phyloP scores from a whole-genome alignment of 2,797 vertebrate genomes.

The Rhynchotus rufescens region DNA sequence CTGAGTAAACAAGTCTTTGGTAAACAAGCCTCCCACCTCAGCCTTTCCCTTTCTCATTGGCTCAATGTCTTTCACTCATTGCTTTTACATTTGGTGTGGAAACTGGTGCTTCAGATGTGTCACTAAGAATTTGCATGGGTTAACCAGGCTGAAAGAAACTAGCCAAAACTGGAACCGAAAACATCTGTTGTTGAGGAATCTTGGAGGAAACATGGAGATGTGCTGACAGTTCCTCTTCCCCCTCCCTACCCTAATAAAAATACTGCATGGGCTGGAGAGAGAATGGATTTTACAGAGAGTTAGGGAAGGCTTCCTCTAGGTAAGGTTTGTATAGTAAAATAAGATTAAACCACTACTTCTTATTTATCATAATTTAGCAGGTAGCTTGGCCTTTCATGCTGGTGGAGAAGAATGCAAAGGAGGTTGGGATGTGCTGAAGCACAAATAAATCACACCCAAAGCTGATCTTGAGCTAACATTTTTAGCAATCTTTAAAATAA shows the following conservation, averaged over 20 bases:
- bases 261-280: neutral
- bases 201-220: neutral
- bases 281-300: neutral
- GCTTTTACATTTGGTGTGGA: neutral
- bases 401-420: neutral
- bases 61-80: neutral
- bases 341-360: neutral
- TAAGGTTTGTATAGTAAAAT: neutral
- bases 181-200: neutral
- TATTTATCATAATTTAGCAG: neutral
- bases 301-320: neutral
- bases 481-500: neutral
- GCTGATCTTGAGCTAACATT: neutral
- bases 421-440: neutral
- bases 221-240: neutral
- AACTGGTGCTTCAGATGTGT: neutral
- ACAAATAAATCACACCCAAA: rapidly evolving
- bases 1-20: neutral
- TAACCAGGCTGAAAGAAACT: neutral
- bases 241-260: neutral
- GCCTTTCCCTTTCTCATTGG: neutral
- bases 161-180: neutral
- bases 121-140: neutral
- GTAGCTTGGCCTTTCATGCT: neutral
- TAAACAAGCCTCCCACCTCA: neutral